phyloP scores from a whole-genome alignment of 2,113 vertebrate genomes.

The Strix uralensis region DNA sequence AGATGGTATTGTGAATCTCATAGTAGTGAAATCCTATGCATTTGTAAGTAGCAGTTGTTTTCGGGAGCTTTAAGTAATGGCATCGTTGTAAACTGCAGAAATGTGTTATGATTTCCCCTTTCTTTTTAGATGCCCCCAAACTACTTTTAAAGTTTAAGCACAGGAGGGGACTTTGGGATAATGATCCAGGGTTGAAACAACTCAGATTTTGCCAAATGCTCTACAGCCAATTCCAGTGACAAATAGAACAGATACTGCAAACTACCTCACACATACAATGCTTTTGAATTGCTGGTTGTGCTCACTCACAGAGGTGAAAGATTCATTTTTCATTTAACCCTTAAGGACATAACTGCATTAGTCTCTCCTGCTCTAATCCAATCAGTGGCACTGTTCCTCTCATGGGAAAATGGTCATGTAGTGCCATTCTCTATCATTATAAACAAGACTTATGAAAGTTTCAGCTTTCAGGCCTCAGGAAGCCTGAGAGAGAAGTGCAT shows the following conservation, averaged over 20 bases:
- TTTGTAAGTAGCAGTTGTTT: not conserved
- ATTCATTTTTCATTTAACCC: slow-evolving; percentile 71
- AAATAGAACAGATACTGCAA: slow-evolving; percentile 57
- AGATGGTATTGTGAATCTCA: not conserved
- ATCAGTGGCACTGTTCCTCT: slow-evolving; percentile 32
- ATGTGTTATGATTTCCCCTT: not conserved
- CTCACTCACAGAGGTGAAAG: slow-evolving; percentile 47
- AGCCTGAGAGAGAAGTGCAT: not conserved
- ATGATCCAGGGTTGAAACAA: slow-evolving; percentile 17
- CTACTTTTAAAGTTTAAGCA: slow-evolving; percentile 28
- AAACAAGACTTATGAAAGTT: not conserved
- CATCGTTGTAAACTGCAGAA: not conserved
- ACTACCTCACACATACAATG: slow-evolving; percentile 53
- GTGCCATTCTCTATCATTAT: not conserved
- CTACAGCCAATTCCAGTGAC: slow-evolving; percentile 51
- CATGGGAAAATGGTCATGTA: slow-evolving; percentile 18
- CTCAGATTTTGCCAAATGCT: slow-evolving; percentile 35
- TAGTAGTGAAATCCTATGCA: not conserved
- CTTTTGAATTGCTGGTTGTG: slow-evolving; percentile 60
- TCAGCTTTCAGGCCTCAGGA: not conserved
- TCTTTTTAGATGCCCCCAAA: not conserved
- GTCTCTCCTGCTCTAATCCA: slow-evolving; percentile 54
- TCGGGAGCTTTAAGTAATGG: not conserved
- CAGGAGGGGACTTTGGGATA: not conserved
- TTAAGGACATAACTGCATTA: slow-evolving; percentile 64